Conservation (phyloP, 2,888 invertebrate genomes). For the Chaetoderma sp. region DNA sequence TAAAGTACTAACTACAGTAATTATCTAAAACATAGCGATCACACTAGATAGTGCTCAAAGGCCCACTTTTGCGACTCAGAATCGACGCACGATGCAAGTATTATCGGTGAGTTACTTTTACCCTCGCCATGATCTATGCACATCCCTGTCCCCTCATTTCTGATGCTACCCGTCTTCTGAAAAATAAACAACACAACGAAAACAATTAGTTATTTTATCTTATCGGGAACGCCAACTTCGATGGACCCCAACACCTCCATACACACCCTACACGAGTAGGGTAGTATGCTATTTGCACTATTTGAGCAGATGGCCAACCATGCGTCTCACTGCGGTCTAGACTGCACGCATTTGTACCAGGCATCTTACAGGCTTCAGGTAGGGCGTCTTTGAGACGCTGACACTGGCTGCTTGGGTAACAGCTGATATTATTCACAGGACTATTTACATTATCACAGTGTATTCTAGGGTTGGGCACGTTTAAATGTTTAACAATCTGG, state of each 20-base stretch:
- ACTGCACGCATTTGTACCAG: too few relatives aligned
- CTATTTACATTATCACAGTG: too few relatives aligned
- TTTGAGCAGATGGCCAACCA: too few relatives aligned
- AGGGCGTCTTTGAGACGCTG: too few relatives aligned
- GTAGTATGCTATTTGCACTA: too few relatives aligned
- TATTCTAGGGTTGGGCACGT: too few relatives aligned
- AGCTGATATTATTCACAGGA: too few relatives aligned
- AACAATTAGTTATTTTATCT: background rate
- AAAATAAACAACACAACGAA: constrained; percentile 18
- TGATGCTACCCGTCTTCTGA: constrained; percentile 57
- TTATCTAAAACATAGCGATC: constrained; percentile 1
- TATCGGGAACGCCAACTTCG: too few relatives aligned
- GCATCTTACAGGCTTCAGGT: background rate
- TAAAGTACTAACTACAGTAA: constrained; percentile 26
- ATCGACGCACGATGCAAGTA: constrained; percentile 56
- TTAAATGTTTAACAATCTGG: too few relatives aligned
- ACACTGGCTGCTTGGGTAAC: too few relatives aligned
- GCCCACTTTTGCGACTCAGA: constrained; percentile 63
- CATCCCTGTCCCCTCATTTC: constrained; percentile 60
- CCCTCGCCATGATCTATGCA: constrained; percentile 67
- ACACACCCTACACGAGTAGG: too few relatives aligned
- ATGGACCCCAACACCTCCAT: too few relatives aligned
- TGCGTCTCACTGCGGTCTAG: background rate
- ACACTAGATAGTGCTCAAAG: constrained; percentile 58
- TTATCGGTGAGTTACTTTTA: constrained; percentile 60